These are phyloP conservation scores for Gorsachius magnificus DNA, from an alignment of 2,797 vertebrate genomes.

Conservation along the genomic window DNA sequence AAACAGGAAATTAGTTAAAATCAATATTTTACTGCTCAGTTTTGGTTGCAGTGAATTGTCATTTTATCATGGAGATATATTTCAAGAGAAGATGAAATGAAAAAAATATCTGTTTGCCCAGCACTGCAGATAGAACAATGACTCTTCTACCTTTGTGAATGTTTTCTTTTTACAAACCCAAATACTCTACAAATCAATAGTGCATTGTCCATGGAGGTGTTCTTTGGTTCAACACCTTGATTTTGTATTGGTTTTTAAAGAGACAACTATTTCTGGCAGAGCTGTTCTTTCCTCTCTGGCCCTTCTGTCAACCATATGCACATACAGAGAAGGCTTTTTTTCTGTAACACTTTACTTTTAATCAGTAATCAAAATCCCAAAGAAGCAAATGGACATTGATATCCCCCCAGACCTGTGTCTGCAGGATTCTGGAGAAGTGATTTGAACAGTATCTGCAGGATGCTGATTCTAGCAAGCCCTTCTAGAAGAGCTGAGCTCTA, in stretches of 20 bases:
- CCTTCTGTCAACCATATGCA: constrained; percentile 29
- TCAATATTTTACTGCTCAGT: background rate
- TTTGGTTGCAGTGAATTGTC: background rate
- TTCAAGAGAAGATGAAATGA: background rate
- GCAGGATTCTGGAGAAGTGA: background rate
- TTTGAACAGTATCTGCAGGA: background rate
- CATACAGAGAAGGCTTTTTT: background rate
- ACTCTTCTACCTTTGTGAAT: background rate
- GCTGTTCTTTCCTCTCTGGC: background rate
- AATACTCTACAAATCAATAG: background rate
- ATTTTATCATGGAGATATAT: background rate
- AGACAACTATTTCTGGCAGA: background rate
- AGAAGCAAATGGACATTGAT: background rate
- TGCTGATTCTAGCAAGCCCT: background rate
- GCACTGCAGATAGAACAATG: background rate
- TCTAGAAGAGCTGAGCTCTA: background rate
- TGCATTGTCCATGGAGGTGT: background rate
- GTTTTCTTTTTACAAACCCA: background rate
- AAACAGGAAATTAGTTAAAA: constrained; percentile 7
- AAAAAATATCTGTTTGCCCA: background rate
- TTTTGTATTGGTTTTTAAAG: background rate
- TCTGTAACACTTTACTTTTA: background rate
- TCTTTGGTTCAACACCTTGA: background rate
- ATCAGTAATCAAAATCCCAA: background rate
- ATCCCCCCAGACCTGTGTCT: background rate